A percentile compares a stretch with the other conserved stretches of the same genome.
phyloP scores from a whole-genome alignment of 2,113 vertebrate genomes.

The Mormyrus iriodes region DNA sequence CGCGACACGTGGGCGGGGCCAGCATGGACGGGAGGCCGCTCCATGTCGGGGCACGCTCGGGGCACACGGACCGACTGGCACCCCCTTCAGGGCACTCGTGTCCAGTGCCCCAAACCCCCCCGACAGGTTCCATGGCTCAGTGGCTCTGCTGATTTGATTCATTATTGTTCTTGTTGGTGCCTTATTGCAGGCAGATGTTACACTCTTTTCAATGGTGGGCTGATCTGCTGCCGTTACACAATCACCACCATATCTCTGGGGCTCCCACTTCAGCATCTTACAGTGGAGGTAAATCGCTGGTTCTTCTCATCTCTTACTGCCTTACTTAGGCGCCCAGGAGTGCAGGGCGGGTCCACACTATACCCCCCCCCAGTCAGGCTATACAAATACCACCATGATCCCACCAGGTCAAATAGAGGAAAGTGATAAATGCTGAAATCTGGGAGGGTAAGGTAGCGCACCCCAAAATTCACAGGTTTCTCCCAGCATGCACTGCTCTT shows the following conservation, averaged over 20 bases:
- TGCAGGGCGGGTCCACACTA: neutral
- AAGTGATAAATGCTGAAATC: neutral
- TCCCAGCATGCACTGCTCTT: neutral
- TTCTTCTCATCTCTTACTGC: neutral
- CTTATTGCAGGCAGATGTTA: neutral
- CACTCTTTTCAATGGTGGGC: neutral
- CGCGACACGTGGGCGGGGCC: neutral
- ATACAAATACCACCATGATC: neutral
- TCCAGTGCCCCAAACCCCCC: neutral
- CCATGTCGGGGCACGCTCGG: neutral
- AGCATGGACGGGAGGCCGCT: neutral
- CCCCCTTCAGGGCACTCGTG: neutral
- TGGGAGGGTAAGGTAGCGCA: neutral
- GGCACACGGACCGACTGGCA: neutral
- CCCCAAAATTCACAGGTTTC: neutral
- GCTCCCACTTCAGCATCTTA: neutral
- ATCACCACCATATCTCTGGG: neutral
- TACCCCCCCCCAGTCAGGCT: neutral
- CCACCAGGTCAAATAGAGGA: neutral
- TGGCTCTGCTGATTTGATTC: neutral
- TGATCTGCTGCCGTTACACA: neutral
- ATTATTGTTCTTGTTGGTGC: neutral
- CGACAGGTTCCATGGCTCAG: neutral
- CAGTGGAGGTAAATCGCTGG: neutral
- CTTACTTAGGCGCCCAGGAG: neutral